Conservation (phyloP, 2,888 invertebrate species). For the Drosophila vallismaia region DNA sequence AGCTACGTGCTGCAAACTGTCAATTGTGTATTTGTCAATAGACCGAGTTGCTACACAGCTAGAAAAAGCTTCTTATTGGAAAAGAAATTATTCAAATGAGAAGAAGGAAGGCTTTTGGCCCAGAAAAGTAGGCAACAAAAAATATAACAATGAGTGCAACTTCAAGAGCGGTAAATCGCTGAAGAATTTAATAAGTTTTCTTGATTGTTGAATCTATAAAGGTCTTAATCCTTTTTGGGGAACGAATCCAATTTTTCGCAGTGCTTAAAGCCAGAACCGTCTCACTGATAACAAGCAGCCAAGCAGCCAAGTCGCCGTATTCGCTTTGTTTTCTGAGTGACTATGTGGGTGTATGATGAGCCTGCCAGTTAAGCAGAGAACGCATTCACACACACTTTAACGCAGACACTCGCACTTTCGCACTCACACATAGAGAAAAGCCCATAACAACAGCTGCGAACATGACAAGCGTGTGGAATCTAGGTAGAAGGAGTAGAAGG, state of each 20-base stretch:
- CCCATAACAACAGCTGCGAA: conserved; percentile 16
- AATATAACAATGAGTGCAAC: background rate
- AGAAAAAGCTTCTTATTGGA: background rate
- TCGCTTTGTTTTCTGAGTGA: conserved; percentile 17
- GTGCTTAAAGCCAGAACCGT: background rate
- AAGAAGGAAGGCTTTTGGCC: too few species aligned
- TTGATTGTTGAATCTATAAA: too few species aligned
- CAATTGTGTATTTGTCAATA: conserved; percentile 70
- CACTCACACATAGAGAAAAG: background rate
- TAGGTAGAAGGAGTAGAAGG: background rate
- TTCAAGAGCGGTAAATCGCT: background rate
- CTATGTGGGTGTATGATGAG: conserved; percentile 11
- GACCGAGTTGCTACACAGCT: conserved; percentile 27
- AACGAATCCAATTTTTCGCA: conserved; percentile 1
- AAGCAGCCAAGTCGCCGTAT: conserved; percentile 13
- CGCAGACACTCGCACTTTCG: background rate
- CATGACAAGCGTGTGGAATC: conserved; percentile 26
- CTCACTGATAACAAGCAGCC: conserved; percentile 16
- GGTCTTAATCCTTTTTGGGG: too few species aligned
- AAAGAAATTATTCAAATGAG: too few species aligned
- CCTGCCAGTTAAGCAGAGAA: conserved; percentile 8
- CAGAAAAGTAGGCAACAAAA: background rate
- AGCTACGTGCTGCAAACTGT: conserved; percentile 65
- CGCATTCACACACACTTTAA: conserved; percentile 1
- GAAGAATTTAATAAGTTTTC: background rate